Conservation (phyloP, 2,888 invertebrate genomes). For the Nesidiocoris tenuis region DNA sequence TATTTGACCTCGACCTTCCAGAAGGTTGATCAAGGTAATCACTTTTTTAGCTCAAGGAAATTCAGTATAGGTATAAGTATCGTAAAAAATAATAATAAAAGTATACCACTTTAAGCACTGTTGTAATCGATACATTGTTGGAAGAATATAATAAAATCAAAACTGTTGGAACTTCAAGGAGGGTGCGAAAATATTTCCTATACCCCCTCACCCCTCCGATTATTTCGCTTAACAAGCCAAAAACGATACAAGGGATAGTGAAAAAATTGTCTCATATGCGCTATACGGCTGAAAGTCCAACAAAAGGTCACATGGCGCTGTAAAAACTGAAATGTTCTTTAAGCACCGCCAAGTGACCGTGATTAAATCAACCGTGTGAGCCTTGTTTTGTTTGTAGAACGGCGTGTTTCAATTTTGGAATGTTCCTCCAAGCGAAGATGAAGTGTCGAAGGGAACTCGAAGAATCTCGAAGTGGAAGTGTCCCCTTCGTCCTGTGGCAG, state of each 20-base stretch:
- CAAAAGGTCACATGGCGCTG: not conserved
- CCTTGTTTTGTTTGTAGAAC: conserved; percentile 36
- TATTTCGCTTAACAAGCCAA: too few relatives aligned
- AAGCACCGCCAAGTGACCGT: conserved; percentile 18
- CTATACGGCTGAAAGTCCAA: not conserved
- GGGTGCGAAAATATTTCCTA: too few relatives aligned
- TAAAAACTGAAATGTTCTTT: not conserved
- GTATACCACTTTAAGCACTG: too few relatives aligned
- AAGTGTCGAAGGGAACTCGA: conserved; percentile 32
- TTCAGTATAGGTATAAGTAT: too few relatives aligned
- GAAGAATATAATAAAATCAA: too few relatives aligned
- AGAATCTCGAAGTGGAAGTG: conserved; percentile 12
- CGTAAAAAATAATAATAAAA: too few relatives aligned
- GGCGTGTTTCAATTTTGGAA: conserved; percentile 22
- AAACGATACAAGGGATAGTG: not conserved
- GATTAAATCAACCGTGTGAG: conserved; percentile 34
- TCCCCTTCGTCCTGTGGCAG: not conserved
- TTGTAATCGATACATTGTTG: too few relatives aligned
- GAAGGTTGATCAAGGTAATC: too few relatives aligned
- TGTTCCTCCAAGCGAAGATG: conserved; percentile 21
- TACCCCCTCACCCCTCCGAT: too few relatives aligned
- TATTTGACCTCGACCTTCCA: too few relatives aligned
- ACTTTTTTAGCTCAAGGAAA: too few relatives aligned
- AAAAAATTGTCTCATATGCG: not conserved
- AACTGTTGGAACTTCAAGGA: too few relatives aligned